phyloP scores from a whole-genome alignment of 2,113 vertebrate species.

The Rutilus rutilus region DNA sequence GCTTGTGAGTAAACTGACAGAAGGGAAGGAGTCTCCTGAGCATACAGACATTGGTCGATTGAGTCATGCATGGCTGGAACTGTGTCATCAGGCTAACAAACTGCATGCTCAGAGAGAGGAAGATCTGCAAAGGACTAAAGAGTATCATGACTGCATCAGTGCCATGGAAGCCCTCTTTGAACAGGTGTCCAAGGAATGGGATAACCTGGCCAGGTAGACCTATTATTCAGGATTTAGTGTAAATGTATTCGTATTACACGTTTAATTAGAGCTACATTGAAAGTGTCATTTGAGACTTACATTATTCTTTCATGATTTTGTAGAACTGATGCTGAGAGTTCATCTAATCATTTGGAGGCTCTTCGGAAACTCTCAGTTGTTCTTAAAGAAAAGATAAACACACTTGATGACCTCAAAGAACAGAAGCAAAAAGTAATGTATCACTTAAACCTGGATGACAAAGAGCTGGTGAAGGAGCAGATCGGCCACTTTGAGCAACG shows the following conservation, averaged over 20 bases:
- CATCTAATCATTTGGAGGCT: slow-evolving; percentile 87
- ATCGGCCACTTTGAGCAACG: slow-evolving; percentile 88
- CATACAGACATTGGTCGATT: slow-evolving; percentile 85
- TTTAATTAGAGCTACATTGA: neutral
- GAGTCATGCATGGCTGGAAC: slow-evolving; percentile 86
- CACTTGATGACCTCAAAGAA: slow-evolving; percentile 89
- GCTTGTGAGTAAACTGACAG: slow-evolving; percentile 83
- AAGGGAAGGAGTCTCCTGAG: slow-evolving; percentile 86
- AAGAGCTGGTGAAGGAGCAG: slow-evolving; percentile 91
- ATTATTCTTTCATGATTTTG: slow-evolving; percentile 11
- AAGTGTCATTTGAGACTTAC: slow-evolving; percentile 1
- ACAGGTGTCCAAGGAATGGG: slow-evolving; percentile 94
- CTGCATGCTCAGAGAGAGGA: slow-evolving; percentile 86
- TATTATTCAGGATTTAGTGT: slow-evolving; percentile 60
- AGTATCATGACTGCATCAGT: slow-evolving; percentile 86
- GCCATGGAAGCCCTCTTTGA: slow-evolving; percentile 88
- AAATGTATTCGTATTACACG: neutral
- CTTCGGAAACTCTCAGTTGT: slow-evolving; percentile 83
- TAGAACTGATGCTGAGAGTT: slow-evolving; percentile 94
- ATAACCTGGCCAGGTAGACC: slow-evolving; percentile 93
- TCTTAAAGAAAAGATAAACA: slow-evolving; percentile 83
- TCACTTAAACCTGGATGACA: slow-evolving; percentile 90
- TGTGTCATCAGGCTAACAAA: slow-evolving; percentile 83
- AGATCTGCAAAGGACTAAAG: slow-evolving; percentile 86
- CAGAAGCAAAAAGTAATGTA: slow-evolving; percentile 87